Conservation (phyloP, 2,888 invertebrate genomes). For the Mechanitis messenoides region DNA sequence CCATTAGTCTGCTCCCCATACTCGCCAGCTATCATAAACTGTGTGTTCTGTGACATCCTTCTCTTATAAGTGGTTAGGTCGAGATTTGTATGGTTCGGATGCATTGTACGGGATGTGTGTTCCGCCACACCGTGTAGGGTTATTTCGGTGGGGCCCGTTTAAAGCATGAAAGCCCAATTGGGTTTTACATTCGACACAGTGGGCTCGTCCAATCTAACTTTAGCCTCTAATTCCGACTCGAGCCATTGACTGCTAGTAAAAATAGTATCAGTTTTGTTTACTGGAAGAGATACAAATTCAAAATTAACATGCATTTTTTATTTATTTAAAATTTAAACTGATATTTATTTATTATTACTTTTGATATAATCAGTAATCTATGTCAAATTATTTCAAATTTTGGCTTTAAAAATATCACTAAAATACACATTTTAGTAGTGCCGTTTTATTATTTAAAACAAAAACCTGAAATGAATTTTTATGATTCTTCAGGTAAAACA, state of each 20-base stretch:
- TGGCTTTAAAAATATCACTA: neutral
- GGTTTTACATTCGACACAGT: conserved; percentile 64
- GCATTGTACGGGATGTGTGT: conserved; percentile 27
- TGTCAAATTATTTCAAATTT: neutral
- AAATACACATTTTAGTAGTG: too few species aligned
- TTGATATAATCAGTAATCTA: too few species aligned
- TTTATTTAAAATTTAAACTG: too few species aligned
- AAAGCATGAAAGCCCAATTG: conserved; percentile 69
- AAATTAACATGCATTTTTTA: neutral
- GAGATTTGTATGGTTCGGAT: conserved; percentile 25
- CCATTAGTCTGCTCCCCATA: conserved; percentile 43
- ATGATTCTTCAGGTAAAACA: too few species aligned
- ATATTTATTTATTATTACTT: too few species aligned
- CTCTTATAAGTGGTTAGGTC: conserved; percentile 31
- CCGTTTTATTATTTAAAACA: too few species aligned
- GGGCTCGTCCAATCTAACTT: conserved; percentile 63
- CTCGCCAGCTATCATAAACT: conserved; percentile 20
- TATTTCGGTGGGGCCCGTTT: conserved; percentile 61
- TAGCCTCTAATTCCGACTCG: conserved; percentile 46
- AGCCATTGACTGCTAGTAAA: conserved; percentile 36
- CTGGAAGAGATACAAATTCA: conserved; percentile 10
- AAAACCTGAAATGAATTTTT: too few species aligned
- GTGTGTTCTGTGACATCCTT: conserved; percentile 6
- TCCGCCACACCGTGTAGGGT: conserved; percentile 44
- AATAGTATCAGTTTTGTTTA: conserved; percentile 30